Evolutionary conservation across 2,113 vertebrate species (phyloP).

Genomic region (Leucosticte australis): DNA sequence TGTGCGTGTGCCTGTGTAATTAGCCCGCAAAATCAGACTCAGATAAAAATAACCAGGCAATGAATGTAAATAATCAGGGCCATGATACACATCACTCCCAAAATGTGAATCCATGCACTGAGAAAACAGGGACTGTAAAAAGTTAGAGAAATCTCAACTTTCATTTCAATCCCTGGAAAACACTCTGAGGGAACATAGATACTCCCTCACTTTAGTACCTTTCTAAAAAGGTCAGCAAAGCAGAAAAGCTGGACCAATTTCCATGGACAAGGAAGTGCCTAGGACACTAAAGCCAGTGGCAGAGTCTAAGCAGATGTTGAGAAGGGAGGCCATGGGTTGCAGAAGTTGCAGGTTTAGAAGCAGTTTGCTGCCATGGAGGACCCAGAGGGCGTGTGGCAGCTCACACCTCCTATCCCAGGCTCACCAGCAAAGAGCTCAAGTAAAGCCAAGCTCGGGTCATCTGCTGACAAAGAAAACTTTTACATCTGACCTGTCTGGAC

Average conservation of each 20-base stretch:
- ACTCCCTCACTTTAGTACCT: background rate
- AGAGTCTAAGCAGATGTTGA: background rate
- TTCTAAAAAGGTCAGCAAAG: background rate
- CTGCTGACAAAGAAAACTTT: background rate
- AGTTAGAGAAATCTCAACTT: background rate
- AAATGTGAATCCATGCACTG: background rate
- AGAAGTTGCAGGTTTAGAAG: background rate
- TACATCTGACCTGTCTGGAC: background rate
- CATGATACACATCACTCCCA: background rate
- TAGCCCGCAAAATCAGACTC: background rate
- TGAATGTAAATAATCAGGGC: background rate
- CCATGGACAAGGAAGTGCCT: background rate
- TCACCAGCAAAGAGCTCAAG: background rate
- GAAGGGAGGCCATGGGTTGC: background rate
- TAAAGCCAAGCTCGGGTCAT: background rate
- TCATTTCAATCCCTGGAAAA: background rate
- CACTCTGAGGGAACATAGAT: background rate
- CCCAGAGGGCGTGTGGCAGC: rapidly evolving
- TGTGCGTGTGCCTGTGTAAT: background rate
- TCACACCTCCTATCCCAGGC: background rate
- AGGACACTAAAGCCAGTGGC: background rate
- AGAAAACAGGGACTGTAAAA: background rate
- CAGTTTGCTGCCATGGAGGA: background rate
- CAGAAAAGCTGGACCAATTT: background rate
- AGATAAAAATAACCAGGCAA: constrained; percentile 1